These are phyloP conservation scores for Semotilus atromaculatus DNA, from an alignment of 2,797 vertebrate genomes.

Conservation along the genomic window DNA sequence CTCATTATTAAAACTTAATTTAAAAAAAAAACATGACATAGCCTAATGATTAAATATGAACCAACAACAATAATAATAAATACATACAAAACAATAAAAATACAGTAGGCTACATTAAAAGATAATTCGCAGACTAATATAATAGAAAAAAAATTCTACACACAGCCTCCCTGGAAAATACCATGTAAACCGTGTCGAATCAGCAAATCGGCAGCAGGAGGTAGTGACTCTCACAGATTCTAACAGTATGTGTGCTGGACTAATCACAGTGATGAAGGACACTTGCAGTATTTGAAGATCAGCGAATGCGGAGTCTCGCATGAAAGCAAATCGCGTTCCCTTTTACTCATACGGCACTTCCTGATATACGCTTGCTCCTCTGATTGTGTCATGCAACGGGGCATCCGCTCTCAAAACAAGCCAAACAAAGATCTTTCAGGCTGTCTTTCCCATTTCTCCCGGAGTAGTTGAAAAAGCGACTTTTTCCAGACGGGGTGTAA, in stretches of 20 bases:
- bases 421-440: constrained; percentile 49
- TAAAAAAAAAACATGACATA: neutral
- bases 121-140: neutral
- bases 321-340: constrained; percentile 38
- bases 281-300: constrained; percentile 54
- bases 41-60: neutral
- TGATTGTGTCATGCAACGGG: constrained; percentile 72
- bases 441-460: neutral
- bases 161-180: constrained; percentile 27
- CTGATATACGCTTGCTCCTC: constrained; percentile 65
- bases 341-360: constrained; percentile 66
- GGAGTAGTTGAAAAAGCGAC: constrained; percentile 36
- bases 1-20: neutral
- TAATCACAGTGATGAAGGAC: too few relatives aligned
- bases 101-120: neutral
- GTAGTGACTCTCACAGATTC: constrained; percentile 41
- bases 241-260: neutral
- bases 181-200: constrained; percentile 45
- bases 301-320: neutral
- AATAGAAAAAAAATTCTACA: neutral
- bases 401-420: constrained; percentile 54
- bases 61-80: neutral
- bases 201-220: neutral
- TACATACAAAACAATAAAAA: neutral
- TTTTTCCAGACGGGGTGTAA: constrained; percentile 43